Base-by-base conservation (phyloP, 2,888 invertebrate genomes). In the Archips crataeganus region DNA sequence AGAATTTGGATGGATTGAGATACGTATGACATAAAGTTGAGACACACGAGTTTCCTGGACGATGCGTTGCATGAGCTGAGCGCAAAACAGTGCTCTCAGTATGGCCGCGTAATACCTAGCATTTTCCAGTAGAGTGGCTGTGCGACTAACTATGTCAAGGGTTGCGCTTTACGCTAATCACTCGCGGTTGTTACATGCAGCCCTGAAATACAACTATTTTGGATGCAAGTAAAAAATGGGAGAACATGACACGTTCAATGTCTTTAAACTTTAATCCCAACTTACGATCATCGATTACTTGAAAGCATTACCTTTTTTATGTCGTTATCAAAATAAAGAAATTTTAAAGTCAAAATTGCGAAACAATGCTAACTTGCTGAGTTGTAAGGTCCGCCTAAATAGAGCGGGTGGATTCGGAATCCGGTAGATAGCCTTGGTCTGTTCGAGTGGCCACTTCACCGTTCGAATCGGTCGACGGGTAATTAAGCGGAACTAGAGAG, bases 351-450 rank as follows among this genome's bases (percentile, higher is more conserved):
- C 77, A 81, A 85, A 84, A 90, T 88, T 89, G 89, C 91, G 92
- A 92, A 93, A 92, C 85, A 80, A 82, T 78, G 69, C 74, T 59
- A 73, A 75, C 71, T 75, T 75, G 70, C 80, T 80, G 81, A 84
- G 86, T 82, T 87, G 83, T 85, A 77, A 84, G 90, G 91, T 91
- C 89, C 86, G 88, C 86, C 90, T 92, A 92, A 92, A 92, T 92
- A 90, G 92, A 92, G 90, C 91, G 91, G 86, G 86, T 88, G 90
- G 89, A 90, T 86, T 90, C 86, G 88, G 88, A 93, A 93, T 94
- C 94, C 93, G 93, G 94, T 93, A 90, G 86, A 85, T 83, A 92
- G 90, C 93, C 94, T 94, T 93, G 93, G 90, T 88, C 83, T 87
- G 87, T 84, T 86, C 85, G 87, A 92, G 90, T 90, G 90, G 89